Evolutionary conservation across 2,888 invertebrate species (phyloP), one percentile per base, ranked within the genome.

Genomic region (Plusia festucae): DNA sequence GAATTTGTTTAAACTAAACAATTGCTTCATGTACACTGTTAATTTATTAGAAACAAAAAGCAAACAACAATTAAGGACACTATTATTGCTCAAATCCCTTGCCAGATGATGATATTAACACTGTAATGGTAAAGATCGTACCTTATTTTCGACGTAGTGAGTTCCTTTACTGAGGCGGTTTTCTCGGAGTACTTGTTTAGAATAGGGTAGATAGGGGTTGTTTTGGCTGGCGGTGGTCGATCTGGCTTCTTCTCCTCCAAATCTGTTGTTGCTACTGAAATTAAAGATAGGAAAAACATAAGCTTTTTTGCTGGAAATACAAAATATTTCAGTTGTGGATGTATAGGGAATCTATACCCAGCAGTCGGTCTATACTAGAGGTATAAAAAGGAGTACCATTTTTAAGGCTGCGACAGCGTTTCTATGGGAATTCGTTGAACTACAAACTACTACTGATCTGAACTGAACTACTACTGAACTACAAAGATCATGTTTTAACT

Each of bases 111-210:
- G 16, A 18, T 27, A 13, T 24, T 6, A 53, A 27, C 16, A 30
- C 9, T 8, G 9, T 16, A 53, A 2, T 53, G 27, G 30, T 53
- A 53, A 7, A 24, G 27, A 9, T 46, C 61, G 71, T 88, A 93
- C 95, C 95, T 94, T 86, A 92, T 91, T 90, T 92, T 95, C 81
- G 93, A 90, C 2, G 94, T 93, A 65, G 92, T 91, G 65, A 94
- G 86, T 84, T 95, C 95, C 77, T 94, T 94, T 16, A 93, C 90
- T 1, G 94, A 91, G 11, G 93, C 86, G 1, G 91, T 94, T 85
- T 93, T 95, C 76, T 95, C 95, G 0, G 92, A 91, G 84, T 94
- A 93, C 85, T 94, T 94, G 81, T 93, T 94, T 55, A 94, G 90
- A 67, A 91, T 80, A 11, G 95, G 94, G 75, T 94, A 94, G 20